These are phyloP conservation scores for Gavialis gangeticus DNA, from an alignment of 2,113 vertebrate species.

Conservation along the genomic window DNA sequence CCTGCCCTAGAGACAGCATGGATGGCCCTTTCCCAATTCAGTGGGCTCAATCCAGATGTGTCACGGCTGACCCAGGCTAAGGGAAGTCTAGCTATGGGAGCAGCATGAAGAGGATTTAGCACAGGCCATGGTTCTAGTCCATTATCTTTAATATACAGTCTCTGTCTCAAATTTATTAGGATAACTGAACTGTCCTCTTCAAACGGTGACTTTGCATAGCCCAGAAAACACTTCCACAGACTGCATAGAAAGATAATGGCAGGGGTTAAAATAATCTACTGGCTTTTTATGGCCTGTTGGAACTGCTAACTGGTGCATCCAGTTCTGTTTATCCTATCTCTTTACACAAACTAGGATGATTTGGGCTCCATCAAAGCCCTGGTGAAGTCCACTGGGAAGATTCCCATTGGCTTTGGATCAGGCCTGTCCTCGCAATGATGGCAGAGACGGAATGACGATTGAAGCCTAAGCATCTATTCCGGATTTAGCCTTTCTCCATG, in stretches of 20 bases:
- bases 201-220: too few species aligned
- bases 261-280: neutral
- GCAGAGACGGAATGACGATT: neutral
- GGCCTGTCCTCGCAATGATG: neutral
- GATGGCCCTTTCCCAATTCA: too few species aligned
- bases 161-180: too few species aligned
- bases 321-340: neutral
- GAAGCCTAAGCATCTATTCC: neutral
- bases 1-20: too few species aligned
- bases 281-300: neutral
- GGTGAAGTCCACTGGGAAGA: neutral
- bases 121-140: neutral
- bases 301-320: neutral
- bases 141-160: neutral
- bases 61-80: too few species aligned
- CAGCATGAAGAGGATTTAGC: too few species aligned
- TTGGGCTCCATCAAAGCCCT: neutral
- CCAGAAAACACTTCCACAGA: too few species aligned
- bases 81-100: too few species aligned
- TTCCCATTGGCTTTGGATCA: neutral
- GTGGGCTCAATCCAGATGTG: too few species aligned
- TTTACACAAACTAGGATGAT: neutral
- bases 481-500: accelerated
- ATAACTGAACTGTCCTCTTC: too few species aligned
- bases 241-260: neutral